Percentiles rank a stretch among this genome's conserved stretches.
Evolutionary conservation across 2,113 vertebrate species (phyloP).

Genomic region (Ibidorhyncha struthersii): DNA sequence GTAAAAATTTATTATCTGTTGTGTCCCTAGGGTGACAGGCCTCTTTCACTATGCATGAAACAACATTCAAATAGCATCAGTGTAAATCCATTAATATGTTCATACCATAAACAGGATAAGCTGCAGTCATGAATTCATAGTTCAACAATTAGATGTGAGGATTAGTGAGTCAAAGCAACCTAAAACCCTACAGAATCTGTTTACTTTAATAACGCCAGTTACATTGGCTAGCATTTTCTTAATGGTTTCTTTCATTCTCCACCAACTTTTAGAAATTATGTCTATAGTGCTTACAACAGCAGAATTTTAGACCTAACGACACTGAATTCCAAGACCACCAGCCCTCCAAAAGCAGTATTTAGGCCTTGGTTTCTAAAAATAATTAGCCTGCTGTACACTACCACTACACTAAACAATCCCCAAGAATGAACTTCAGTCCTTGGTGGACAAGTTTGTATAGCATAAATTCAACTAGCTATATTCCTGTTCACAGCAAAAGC

Average conservation of each 20-base stretch:
- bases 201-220: not conserved
- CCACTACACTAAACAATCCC: not conserved
- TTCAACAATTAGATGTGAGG: not conserved
- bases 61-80: not conserved
- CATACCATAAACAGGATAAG: not conserved
- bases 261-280: not conserved
- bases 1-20: not conserved
- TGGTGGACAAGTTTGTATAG: not conserved
- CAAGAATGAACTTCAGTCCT: not conserved
- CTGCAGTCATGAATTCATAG: not conserved
- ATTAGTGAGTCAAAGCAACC: not conserved
- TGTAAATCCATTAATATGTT: not conserved
- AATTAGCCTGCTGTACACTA: not conserved
- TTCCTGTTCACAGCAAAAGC: not conserved
- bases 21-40: not conserved
- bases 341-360: not conserved
- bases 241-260: not conserved
- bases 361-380: not conserved
- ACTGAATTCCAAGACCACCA: not conserved
- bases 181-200: not conserved
- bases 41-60: not conserved
- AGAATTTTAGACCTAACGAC: not conserved
- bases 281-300: not conserved
- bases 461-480: not conserved
- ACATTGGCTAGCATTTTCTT: not conserved